Evolutionary conservation across 2,797 vertebrate genomes (phyloP).

Genomic region (Syndactyla subalaris): DNA sequence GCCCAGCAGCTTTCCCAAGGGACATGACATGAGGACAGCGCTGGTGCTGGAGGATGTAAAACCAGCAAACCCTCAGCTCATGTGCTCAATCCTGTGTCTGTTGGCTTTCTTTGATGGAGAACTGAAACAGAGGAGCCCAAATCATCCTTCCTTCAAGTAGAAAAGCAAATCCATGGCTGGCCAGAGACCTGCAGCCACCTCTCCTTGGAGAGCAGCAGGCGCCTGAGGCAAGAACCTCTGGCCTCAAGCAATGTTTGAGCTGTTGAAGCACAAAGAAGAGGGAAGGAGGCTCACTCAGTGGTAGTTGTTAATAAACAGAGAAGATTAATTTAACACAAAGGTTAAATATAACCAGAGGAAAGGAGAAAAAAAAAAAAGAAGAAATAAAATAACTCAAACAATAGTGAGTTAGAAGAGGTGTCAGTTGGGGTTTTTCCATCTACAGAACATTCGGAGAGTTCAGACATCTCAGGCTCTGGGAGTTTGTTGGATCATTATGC

Average conservation of each 20-base stretch:
- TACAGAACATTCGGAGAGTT: background rate
- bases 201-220: background rate
- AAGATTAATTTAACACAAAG: constrained; percentile 74
- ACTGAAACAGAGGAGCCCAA: background rate
- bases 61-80: background rate
- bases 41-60: rapidly evolving
- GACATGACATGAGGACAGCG: background rate
- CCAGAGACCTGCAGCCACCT: background rate
- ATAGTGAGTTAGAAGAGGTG: background rate
- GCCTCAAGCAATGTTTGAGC: background rate
- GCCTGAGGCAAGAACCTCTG: background rate
- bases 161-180: background rate
- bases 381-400: constrained; percentile 29
- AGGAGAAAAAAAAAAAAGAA: background rate
- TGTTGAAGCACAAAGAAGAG: background rate
- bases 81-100: rapidly evolving
- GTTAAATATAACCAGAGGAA: constrained; percentile 52
- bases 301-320: constrained; percentile 70
- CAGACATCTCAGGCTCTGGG: constrained; percentile 10
- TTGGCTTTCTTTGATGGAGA: background rate
- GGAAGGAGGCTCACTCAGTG: background rate
- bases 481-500: background rate
- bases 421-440: constrained; percentile 33
- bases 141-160: background rate
- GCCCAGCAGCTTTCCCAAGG: background rate